Base-by-base conservation (phyloP, 2,888 invertebrate species). In the Steinernema hermaphroditum region DNA sequence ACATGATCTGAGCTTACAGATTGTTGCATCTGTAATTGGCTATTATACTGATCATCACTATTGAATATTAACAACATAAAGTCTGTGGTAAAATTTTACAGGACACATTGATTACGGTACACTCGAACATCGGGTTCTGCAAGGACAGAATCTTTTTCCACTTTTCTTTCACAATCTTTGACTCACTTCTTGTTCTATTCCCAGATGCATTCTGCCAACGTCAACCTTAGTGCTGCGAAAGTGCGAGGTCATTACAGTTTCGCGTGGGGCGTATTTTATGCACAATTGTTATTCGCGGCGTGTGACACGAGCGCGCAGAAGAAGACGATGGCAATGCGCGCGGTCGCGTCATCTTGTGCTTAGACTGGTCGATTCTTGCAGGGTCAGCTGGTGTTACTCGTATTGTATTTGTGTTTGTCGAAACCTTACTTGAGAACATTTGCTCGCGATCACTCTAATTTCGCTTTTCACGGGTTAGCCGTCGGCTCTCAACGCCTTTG, bases 351-450 rank as follows among this genome's bases (percentile, higher is more conserved):
- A 6, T 19, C 62, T 62, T 27, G 6, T 32, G 62, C 29, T 29
- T 22, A 9, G 62, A 27, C 32, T 12, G 29, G n/a, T 12, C 37
- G 37, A 37, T 37, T 62, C 50, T 62, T 27, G 32, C 34, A 62
- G 62, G 62, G 62, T 62, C 62, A 62, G 29, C 62, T 32, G 62
- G 62, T 50, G 32, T 62, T 62, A 16, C 54, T 54, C 24, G 6
- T 54, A 54, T 54, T 54, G 54, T 54, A 54, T 54, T 54, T 54
- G 29, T 62, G 62, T 62, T 62, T 62, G 62, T 32, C 62, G 62
- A 62, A 62, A 29, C 29, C n/a, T n/a, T 29, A 32, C 62, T 32
- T 19, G 50, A 29, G 62, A 12, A 24, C 46, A 16, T 62, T 32
- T 24, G 2, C 50, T 24, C 19, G 19, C 50, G 50, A 50, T 62